phyloP scores from a whole-genome alignment of 2,888 invertebrate species.

The Caenorhabditis sp. region DNA sequence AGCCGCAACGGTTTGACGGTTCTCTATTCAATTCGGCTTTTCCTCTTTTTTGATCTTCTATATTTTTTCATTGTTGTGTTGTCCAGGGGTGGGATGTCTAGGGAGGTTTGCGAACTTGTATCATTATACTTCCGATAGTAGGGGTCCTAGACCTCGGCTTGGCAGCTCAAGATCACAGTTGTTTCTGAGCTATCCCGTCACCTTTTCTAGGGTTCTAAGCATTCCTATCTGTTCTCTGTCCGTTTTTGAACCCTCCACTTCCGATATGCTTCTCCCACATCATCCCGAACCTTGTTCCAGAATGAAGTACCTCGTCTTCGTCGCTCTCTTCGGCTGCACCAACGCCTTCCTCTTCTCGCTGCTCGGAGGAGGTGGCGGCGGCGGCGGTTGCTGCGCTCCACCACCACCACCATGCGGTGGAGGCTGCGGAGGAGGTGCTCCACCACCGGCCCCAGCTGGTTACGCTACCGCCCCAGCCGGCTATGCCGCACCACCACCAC shows the following conservation, averaged over 20 bases:
- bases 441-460: slow-evolving; percentile 50
- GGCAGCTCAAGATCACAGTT: no score
- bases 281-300: slow-evolving; percentile 7
- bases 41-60: neutral
- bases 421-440: slow-evolving; percentile 54
- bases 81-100: neutral
- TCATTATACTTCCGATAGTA: no score
- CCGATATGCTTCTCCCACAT: no score
- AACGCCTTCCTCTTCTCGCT: slow-evolving; percentile 66
- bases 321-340: slow-evolving; percentile 62
- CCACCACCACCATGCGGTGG: slow-evolving; percentile 60
- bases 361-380: slow-evolving; percentile 55
- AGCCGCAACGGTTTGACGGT: slow-evolving; percentile 28
- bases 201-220: no score
- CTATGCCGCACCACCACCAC: slow-evolving; percentile 55
- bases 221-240: no score
- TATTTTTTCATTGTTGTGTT: neutral
- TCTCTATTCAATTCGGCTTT: slow-evolving; percentile 28
- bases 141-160: no score
- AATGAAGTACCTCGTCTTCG: slow-evolving; percentile 54
- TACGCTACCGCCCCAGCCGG: slow-evolving; percentile 58
- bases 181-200: no score
- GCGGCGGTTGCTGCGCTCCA: slow-evolving; percentile 61
- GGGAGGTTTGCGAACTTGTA: no score
- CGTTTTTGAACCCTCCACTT: no score